Evolutionary conservation across 2,113 vertebrate genomes (phyloP).

Genomic region (Ornithorhynchus anatinus): DNA sequence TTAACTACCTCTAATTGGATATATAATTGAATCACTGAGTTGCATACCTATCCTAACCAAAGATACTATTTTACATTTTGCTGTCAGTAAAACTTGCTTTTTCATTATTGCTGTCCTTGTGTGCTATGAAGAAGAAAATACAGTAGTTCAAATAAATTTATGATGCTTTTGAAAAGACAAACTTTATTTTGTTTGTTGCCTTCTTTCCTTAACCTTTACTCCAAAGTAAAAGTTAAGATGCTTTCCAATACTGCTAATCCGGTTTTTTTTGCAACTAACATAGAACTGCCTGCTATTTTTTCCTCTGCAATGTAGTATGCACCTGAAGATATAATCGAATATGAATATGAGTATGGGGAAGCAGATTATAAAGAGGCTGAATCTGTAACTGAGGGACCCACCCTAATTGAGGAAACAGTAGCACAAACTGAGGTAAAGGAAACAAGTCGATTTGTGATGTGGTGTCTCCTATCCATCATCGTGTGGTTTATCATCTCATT

Average conservation of each 20-base stretch:
- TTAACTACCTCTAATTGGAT: not conserved
- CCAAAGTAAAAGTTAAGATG: constrained; percentile 55
- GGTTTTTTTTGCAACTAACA: constrained; percentile 65
- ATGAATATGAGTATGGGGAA: constrained; percentile 96
- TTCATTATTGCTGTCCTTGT: constrained; percentile 20
- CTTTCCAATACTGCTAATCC: constrained; percentile 54
- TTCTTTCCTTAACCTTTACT: constrained; percentile 58
- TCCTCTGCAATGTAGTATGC: constrained; percentile 84
- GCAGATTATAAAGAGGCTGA: constrained; percentile 83
- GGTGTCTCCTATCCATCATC: constrained; percentile 60
- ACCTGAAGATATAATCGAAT: constrained; percentile 88
- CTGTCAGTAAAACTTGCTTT: constrained; percentile 23
- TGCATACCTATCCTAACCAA: constrained; percentile 1
- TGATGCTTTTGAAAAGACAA: not conserved
- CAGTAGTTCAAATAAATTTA: not conserved
- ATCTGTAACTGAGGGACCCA: constrained; percentile 74
- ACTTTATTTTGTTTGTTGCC: not conserved
- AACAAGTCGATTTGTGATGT: constrained; percentile 63
- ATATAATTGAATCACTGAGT: constrained; percentile 5
- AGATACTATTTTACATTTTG: not conserved
- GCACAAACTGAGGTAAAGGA: constrained; percentile 90
- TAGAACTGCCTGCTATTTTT: constrained; percentile 70
- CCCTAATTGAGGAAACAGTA: constrained; percentile 82
- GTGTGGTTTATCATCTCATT: constrained; percentile 57
- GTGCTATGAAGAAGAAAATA: constrained; percentile 5